Base-by-base conservation (phyloP, 1,140 invertebrate genomes). In the Heliconius hewitsoni region DNA sequence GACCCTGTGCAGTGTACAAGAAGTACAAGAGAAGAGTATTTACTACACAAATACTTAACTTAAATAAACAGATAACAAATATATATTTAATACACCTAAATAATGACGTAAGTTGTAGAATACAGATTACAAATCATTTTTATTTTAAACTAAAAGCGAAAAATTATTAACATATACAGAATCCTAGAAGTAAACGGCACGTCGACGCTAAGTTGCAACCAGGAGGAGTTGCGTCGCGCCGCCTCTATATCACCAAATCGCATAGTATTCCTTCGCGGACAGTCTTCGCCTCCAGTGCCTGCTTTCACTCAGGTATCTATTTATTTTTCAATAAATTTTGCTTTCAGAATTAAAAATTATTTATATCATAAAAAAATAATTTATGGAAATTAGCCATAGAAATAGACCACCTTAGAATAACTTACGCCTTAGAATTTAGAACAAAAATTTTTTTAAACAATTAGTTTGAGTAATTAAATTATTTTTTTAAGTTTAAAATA, bases 111-210 rank as follows among this genome's bases (percentile, higher is more conserved):
- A 46, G 1, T 13, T 4, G 16, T 37, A 55, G 52, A 55, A 8
- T 55, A 55, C 19, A 19, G 18, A 18, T 2, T 19, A 55, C 18
- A n/a, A 19, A 55, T n/a, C 19, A 19, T 55, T 55, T 55, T 11
- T 11, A 23, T 60, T 46, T 46, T 4, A 46, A 3, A 11, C 3
- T 60, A 11, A n/a, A 60, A 23, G 6, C n/a, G 23, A 60, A 60
- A 60, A 46, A 46, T 16, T 16, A 46, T 46, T 16, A 16, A 3
- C 42, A 46, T 66, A 30, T 66, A 1, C 93, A 98, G 98, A 85
- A 95, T 98, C 78, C 89, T 98, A 81, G 98, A 98, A 92, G 96
- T 98, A 60, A 98, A 98, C 87, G 97, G 98, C 18, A 97, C 97
- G 79, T 87, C 96, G 6, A 96, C 97, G 6, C 92, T 98, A 72